Evolutionary conservation across 2,113 vertebrate species (phyloP).

Genomic region (Gymnarchus niloticus): DNA sequence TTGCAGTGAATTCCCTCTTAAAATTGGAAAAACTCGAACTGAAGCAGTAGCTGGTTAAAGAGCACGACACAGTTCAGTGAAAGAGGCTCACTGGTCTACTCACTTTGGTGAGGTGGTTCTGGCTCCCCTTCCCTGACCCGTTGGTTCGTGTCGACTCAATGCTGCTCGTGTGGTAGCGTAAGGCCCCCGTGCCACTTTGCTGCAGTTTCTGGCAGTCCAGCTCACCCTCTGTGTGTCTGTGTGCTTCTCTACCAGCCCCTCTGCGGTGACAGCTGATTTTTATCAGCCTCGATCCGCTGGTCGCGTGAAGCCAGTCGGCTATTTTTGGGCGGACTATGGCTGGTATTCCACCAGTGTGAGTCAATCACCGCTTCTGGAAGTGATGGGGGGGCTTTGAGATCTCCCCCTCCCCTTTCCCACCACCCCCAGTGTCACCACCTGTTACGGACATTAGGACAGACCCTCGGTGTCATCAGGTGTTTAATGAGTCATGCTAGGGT

Average conservation of each 20-base stretch:
- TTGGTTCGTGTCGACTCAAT: background rate
- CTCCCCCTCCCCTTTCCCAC: slow-evolving; percentile 46
- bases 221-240: slow-evolving; percentile 31
- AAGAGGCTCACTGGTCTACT: background rate
- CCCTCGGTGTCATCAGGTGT: slow-evolving; percentile 37
- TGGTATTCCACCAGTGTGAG: slow-evolving; percentile 64
- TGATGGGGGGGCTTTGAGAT: slow-evolving; percentile 35
- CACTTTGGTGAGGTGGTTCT: background rate
- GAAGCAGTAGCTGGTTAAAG: background rate
- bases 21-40: background rate
- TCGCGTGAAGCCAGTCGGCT: slow-evolving; percentile 50
- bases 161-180: background rate
- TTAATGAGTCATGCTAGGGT: background rate
- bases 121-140: background rate
- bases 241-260: slow-evolving; percentile 47
- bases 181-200: background rate
- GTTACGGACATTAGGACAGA: slow-evolving; percentile 42
- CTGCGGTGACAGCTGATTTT: slow-evolving; percentile 72
- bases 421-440: slow-evolving; percentile 47
- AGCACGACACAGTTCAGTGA: background rate
- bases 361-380: slow-evolving; percentile 65
- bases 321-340: slow-evolving; percentile 68
- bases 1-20: background rate
- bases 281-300: slow-evolving; percentile 57
- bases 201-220: slow-evolving; percentile 36